A percentile compares a stretch with the other conserved stretches of the same genome.
Evolutionary conservation across 2,888 invertebrate genomes (phyloP).

Genomic region (Drosophila cracens): DNA sequence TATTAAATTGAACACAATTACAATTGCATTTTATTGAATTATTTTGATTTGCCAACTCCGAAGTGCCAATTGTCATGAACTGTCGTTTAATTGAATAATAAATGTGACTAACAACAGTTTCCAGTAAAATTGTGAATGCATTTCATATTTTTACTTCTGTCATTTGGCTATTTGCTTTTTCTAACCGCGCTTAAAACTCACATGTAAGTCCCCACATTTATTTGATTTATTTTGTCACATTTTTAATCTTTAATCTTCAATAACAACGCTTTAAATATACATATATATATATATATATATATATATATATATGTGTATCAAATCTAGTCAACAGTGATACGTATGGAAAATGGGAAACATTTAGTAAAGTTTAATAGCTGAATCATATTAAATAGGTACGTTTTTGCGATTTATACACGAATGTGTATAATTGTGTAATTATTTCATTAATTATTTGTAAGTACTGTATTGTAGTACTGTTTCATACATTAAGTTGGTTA

Average conservation of each 20-base stretch:
- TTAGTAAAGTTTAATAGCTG: neutral
- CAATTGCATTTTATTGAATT: slow-evolving; percentile 21
- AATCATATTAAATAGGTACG: neutral
- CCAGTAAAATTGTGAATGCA: neutral
- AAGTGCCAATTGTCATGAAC: slow-evolving; percentile 2
- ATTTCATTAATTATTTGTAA: neutral
- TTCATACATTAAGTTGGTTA: neutral
- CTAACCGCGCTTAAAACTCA: neutral
- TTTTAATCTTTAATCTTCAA: neutral
- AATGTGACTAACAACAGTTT: neutral
- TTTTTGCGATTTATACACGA: neutral
- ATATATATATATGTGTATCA: neutral
- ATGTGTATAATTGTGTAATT: neutral
- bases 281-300: neutral
- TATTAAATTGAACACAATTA: neutral
- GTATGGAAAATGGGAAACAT: neutral
- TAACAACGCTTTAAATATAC: neutral
- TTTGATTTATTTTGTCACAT: neutral
- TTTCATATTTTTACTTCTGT: neutral
- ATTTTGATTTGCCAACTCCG: slow-evolving; percentile 14
- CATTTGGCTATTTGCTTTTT: neutral
- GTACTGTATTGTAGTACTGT: neutral
- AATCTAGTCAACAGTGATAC: neutral
- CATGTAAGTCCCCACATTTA: neutral
- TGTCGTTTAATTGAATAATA: slow-evolving; percentile 8